These are phyloP conservation scores for Arenaria interpres DNA, from an alignment of 2,113 vertebrate species.

Conservation along the genomic window DNA sequence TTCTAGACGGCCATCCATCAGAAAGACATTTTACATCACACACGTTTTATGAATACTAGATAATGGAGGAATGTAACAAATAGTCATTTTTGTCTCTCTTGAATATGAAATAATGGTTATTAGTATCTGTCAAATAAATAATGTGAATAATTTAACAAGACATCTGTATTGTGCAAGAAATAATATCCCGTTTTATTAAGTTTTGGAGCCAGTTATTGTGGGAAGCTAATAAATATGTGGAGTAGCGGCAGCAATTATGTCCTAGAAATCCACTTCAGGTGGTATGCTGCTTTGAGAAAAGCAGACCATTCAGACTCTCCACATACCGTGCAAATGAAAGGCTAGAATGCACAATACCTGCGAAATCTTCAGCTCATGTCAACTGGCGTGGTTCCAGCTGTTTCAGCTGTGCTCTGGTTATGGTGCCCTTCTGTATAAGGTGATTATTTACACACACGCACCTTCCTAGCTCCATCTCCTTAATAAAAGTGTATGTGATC, in stretches of 20 bases:
- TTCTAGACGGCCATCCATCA: not conserved
- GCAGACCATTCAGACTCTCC: not conserved
- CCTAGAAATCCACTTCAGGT: conserved; percentile 16
- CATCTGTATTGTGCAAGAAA: conserved; percentile 40
- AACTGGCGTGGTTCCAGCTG: not conserved
- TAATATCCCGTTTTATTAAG: conserved; percentile 32
- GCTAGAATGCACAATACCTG: not conserved
- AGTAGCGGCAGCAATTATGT: conserved; percentile 22
- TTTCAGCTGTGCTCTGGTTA: not conserved
- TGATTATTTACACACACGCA: not conserved
- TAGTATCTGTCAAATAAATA: conserved; percentile 62
- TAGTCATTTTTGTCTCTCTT: conserved; percentile 40
- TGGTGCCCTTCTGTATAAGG: not conserved
- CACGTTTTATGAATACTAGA: conserved; percentile 35
- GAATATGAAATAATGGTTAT: conserved; percentile 49
- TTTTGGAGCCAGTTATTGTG: conserved; percentile 40
- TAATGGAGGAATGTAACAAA: conserved; percentile 50
- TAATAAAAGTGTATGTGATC: not conserved
- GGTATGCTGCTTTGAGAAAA: not conserved
- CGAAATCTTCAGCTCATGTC: not conserved
- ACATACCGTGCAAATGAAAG: not conserved
- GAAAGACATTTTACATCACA: conserved; percentile 15
- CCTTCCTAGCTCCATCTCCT: not conserved
- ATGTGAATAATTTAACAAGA: conserved; percentile 58
- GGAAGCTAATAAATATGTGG: conserved; percentile 24